Evolutionary conservation across 2,888 invertebrate genomes (phyloP).

Genomic region (Linnaemya tessellans): DNA sequence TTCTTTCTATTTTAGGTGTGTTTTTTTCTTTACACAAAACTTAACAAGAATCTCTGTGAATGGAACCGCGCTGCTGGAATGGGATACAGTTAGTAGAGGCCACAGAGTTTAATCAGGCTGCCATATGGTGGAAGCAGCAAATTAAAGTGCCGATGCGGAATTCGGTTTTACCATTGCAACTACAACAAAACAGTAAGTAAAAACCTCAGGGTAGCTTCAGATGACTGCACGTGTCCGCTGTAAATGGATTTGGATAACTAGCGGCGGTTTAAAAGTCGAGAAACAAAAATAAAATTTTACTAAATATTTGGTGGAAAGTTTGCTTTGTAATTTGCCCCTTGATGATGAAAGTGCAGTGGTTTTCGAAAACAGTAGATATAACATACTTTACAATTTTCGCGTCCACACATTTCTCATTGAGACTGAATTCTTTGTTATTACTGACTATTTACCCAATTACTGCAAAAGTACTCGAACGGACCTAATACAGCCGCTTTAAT

Average conservation of each 20-base stretch:
- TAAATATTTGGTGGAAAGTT: background rate
- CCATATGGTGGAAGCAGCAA: conserved; percentile 56
- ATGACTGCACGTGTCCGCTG: background rate
- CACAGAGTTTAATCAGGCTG: conserved; percentile 61
- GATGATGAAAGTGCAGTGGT: too few relatives aligned
- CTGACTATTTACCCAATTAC: too few relatives aligned
- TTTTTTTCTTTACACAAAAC: background rate
- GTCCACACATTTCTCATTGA: too few relatives aligned
- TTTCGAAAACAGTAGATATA: too few relatives aligned
- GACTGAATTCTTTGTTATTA: too few relatives aligned
- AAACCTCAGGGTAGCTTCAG: conserved; percentile 30
- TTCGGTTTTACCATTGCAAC: conserved; percentile 7
- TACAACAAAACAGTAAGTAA: conserved; percentile 25
- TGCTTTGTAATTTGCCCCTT: background rate
- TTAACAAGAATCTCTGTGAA: conserved; percentile 36
- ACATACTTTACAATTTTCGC: too few relatives aligned
- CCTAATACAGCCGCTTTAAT: too few relatives aligned
- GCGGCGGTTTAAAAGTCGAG: background rate
- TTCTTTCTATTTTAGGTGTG: background rate
- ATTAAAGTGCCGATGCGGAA: conserved; percentile 52
- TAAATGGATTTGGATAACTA: conserved; percentile 42
- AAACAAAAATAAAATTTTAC: background rate
- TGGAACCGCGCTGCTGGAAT: conserved; percentile 38
- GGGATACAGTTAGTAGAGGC: conserved; percentile 54
- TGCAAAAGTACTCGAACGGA: too few relatives aligned